Evolutionary conservation across 1,140 invertebrate genomes (phyloP), one percentile per base, ranked within the genome.

Genomic region (Bombyx mori): DNA sequence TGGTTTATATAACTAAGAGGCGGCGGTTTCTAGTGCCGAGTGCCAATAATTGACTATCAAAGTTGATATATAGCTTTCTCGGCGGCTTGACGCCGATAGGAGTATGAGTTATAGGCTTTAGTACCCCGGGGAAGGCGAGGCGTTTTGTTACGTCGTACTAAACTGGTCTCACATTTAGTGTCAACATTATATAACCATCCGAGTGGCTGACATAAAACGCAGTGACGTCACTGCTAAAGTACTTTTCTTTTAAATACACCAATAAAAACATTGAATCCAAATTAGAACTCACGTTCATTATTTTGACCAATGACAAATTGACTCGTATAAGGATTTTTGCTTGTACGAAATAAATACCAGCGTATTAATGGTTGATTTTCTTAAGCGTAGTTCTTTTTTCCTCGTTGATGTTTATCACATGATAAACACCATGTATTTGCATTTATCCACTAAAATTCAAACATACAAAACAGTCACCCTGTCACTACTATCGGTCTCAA

Each of bases 41-140:
- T 79, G 75, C 75, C 78, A 82, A 84, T 84, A 84, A 84, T 82
- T 84, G 78, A 84, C 81, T 79, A 82, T 81, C 79, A 81, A 82
- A 82, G 62, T 79, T 84, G 79, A 84, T 81, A 77, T 81, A 84
- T 81, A 70, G 77, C 63, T 73, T 73, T 73, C 73, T 73, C 63
- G 70, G 69, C 66, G 77, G 65, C 65, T 74, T 77, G 64, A 75
- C 70, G 59, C 68, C 71, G 69, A 78, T 77, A 77, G 72, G 79
- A 70, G 65, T 65, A 74, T 78, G 71, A 83, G 71, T 75, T 83
- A 81, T 77, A 60, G 71, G 54, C 58, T 57, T 45, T 48, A 52
- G 51, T 50, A 71, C 72, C 73, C 60, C 7, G 56, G 66, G 65
- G 73, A 72, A 66, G 61, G 57, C 62, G 54, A 63, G 68, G 58